Conservation (phyloP, 2,113 vertebrate species). For the Prinia subflava region DNA sequence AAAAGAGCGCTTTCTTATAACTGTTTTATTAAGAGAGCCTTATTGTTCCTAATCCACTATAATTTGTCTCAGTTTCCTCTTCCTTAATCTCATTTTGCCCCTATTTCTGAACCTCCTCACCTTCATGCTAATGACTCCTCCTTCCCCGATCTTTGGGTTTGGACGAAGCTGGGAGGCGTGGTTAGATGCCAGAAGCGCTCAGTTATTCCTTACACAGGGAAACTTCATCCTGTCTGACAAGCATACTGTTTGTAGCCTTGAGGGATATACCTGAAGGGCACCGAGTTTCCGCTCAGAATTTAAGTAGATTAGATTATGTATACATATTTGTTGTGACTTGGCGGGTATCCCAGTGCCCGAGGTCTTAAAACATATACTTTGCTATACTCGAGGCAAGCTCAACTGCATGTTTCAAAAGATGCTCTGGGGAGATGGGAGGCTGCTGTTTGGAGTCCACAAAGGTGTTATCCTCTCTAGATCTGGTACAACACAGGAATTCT, state of each 20-base stretch:
- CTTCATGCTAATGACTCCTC: neutral
- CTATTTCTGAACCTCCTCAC: neutral
- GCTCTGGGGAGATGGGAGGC: neutral
- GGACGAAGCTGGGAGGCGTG: neutral
- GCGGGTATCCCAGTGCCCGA: slow-evolving; percentile 15
- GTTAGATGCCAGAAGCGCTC: neutral
- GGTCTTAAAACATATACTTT: slow-evolving; percentile 19
- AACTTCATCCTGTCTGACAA: slow-evolving; percentile 47
- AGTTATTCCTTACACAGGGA: slow-evolving; percentile 13
- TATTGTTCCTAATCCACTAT: neutral
- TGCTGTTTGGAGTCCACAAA: neutral
- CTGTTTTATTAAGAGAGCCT: neutral
- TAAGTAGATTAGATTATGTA: slow-evolving; percentile 57
- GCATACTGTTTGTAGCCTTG: slow-evolving; percentile 36
- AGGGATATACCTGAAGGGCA: slow-evolving; percentile 52
- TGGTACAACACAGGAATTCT: neutral
- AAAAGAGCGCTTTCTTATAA: neutral
- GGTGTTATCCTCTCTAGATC: neutral
- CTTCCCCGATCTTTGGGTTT: neutral
- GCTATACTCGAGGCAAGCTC: neutral
- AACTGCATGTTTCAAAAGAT: neutral
- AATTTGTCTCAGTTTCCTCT: neutral
- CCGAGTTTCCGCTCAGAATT: slow-evolving; percentile 45
- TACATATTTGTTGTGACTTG: slow-evolving; percentile 61
- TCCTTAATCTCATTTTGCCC: neutral